Conservation (phyloP, 1,140 invertebrate genomes). For the Capitella teleta region DNA sequence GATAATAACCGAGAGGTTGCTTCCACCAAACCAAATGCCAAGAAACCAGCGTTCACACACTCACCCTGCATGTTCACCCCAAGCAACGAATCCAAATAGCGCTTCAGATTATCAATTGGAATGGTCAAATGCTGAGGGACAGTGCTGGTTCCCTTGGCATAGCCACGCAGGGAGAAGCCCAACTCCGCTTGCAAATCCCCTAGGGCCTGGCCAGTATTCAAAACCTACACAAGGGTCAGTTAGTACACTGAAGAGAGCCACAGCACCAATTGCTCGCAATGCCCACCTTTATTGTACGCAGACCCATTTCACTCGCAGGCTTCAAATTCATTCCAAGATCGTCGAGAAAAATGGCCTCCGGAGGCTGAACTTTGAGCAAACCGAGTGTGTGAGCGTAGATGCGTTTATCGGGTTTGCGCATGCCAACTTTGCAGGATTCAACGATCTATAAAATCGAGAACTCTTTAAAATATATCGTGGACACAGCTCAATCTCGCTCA, state of each 20-base stretch:
- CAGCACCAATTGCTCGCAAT: not conserved
- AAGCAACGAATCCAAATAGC: slow-evolving; percentile 20
- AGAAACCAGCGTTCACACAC: too few relatives aligned
- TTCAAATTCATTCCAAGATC: slow-evolving; percentile 42
- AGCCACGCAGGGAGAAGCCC: slow-evolving; percentile 21
- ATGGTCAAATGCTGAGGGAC: slow-evolving; percentile 22
- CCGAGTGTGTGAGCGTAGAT: slow-evolving; percentile 34
- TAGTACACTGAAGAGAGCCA: not conserved
- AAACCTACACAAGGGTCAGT: not conserved
- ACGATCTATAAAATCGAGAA: slow-evolving; percentile 32
- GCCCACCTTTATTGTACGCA: slow-evolving; percentile 39
- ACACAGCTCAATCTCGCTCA: too few relatives aligned
- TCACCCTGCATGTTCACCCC: slow-evolving; percentile 12
- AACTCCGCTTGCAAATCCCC: slow-evolving; percentile 29
- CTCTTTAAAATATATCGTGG: too few relatives aligned
- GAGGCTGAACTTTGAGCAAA: slow-evolving; percentile 24
- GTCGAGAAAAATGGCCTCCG: slow-evolving; percentile 40
- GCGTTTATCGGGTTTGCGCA: slow-evolving; percentile 35
- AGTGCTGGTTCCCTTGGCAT: slow-evolving; percentile 25
- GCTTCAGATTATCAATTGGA: slow-evolving; percentile 18
- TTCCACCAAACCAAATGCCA: too few relatives aligned
- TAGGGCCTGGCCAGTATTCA: slow-evolving; percentile 19
- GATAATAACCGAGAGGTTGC: too few relatives aligned
- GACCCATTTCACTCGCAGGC: slow-evolving; percentile 32
- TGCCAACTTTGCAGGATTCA: slow-evolving; percentile 36